Conservation (phyloP, 2,888 invertebrate genomes). For the Hirudinaria manillensis region DNA sequence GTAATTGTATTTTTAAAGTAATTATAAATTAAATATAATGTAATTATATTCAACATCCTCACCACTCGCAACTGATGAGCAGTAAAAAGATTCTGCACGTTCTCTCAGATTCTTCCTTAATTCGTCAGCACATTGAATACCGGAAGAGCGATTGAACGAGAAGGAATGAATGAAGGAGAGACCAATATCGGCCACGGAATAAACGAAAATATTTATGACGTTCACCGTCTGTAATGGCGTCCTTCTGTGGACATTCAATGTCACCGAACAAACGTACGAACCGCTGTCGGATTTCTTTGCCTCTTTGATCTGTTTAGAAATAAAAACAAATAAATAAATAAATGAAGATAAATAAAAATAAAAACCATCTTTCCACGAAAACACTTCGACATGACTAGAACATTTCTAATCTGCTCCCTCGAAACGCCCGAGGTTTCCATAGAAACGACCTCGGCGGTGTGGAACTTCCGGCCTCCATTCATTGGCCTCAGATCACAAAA, state of each 20-base stretch:
- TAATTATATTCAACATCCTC: neutral
- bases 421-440: no score
- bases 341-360: no score
- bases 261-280: conserved; percentile 7
- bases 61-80: neutral
- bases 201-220: conserved; percentile 7
- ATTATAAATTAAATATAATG: no score
- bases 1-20: neutral
- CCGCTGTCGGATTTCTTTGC: neutral
- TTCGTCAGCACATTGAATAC: neutral
- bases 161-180: neutral
- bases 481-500: no score
- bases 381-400: no score
- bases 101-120: neutral
- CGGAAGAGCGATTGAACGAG: neutral
- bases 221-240: neutral
- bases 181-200: conserved; percentile 1
- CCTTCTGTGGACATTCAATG: neutral
- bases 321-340: no score
- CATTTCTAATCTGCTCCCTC: no score
- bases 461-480: no score
- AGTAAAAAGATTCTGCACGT: conserved; percentile 4
- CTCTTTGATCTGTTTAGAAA: neutral
- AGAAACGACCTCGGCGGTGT: no score
- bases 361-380: no score